Evolutionary conservation across 2,113 vertebrate genomes (phyloP).

Genomic region (Athene noctua): DNA sequence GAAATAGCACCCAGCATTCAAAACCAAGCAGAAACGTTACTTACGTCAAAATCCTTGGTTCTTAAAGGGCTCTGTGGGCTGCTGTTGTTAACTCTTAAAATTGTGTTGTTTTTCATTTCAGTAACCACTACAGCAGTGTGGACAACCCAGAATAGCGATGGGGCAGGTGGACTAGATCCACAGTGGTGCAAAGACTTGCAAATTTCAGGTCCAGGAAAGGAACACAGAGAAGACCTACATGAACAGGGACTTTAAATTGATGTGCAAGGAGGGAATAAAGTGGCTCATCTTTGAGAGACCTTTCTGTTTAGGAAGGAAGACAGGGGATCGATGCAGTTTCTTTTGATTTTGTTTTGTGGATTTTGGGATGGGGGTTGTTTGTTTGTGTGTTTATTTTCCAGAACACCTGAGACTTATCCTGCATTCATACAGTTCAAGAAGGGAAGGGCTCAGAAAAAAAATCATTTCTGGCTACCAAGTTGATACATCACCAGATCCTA

Average conservation of each 20-base stretch:
- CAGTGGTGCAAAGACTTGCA: conserved; percentile 61
- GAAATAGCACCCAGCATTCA: neutral
- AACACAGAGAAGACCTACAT: conserved; percentile 61
- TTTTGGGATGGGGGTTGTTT: conserved; percentile 34
- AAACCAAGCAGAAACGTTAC: neutral
- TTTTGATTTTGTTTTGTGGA: conserved; percentile 34
- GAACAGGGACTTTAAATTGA: conserved; percentile 43
- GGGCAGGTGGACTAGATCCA: conserved; percentile 64
- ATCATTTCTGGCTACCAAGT: neutral
- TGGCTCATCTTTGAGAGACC: neutral
- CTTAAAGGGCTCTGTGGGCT: conserved; percentile 32
- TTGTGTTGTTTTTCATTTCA: conserved; percentile 69
- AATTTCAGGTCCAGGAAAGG: conserved; percentile 62
- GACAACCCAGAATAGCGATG: conserved; percentile 66
- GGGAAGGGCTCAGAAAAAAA: conserved; percentile 29
- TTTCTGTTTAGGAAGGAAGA: conserved; percentile 41
- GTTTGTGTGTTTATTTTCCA: conserved; percentile 58
- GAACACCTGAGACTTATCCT: conserved; percentile 23
- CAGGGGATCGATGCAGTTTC: conserved; percentile 5
- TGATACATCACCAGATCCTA: neutral
- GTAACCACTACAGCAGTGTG: conserved; percentile 62
- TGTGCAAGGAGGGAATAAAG: conserved; percentile 28
- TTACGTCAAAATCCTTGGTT: conserved; percentile 32
- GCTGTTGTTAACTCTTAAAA: conserved; percentile 49
- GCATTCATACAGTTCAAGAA: conserved; percentile 28